These are phyloP conservation scores for Rhagonycha lutea DNA, from an alignment of 2,888 invertebrate genomes.

Conservation along the genomic window DNA sequence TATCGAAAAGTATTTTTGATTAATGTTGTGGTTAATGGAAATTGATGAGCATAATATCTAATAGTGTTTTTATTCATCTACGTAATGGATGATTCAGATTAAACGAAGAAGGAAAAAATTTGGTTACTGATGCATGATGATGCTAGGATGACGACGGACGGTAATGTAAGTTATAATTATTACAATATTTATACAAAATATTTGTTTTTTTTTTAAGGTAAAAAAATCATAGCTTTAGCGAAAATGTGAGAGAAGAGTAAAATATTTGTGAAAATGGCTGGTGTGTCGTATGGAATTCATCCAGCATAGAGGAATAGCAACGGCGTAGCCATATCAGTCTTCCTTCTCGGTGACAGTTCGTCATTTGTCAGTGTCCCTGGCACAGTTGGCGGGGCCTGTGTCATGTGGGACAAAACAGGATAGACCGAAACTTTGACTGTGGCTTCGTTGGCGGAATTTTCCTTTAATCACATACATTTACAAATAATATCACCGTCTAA, in stretches of 20 bases:
- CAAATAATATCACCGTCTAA: conserved; percentile 47
- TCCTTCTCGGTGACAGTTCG: conserved; percentile 60
- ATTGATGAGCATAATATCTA: background rate
- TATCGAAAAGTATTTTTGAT: background rate
- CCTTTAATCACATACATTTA: conserved; percentile 21
- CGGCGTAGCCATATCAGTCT: conserved; percentile 59
- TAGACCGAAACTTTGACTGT: conserved; percentile 52
- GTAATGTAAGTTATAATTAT: conserved; percentile 49
- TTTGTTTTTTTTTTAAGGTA: conserved; percentile 42
- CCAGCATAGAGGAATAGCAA: conserved; percentile 53
- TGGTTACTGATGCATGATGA: conserved; percentile 52
- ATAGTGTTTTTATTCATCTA: background rate
- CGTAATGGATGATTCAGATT: conserved; percentile 4
- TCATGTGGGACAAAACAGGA: conserved; percentile 59
- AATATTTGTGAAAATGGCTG: conserved; percentile 54
- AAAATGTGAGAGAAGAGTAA: conserved; percentile 46
- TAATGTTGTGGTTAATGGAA: background rate
- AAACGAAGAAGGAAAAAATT: conserved; percentile 8
- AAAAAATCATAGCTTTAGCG: conserved; percentile 40
- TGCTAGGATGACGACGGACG: conserved; percentile 42
- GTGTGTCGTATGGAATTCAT: conserved; percentile 51
- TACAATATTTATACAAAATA: conserved; percentile 48
- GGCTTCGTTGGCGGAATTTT: conserved; percentile 34
- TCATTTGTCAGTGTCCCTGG: conserved; percentile 59
- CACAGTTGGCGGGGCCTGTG: conserved; percentile 57